Evolutionary conservation across 2,113 vertebrate species (phyloP).

Genomic region (Salvator merianae): DNA sequence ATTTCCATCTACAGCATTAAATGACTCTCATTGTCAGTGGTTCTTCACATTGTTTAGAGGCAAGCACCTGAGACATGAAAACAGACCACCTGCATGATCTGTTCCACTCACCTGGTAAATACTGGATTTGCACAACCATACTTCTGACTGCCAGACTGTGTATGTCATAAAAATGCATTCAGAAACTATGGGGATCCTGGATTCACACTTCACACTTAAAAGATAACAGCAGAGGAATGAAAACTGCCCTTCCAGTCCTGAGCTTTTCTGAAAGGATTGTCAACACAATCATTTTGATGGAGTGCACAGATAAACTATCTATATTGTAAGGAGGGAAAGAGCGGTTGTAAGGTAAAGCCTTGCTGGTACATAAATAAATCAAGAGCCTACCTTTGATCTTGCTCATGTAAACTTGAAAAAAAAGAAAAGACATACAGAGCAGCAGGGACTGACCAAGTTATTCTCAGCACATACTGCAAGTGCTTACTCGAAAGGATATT

Average conservation of each 20-base stretch:
- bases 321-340: background rate
- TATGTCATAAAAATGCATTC: background rate
- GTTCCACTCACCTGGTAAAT: background rate
- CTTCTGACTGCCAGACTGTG: background rate
- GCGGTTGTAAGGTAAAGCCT: background rate
- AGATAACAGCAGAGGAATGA: conserved; percentile 2
- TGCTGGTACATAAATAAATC: conserved; percentile 27
- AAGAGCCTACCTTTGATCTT: conserved; percentile 17
- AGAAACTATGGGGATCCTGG: background rate
- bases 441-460: conserved; percentile 1
- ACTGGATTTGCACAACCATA: background rate
- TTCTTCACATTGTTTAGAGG: background rate
- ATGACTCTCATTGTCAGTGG: background rate
- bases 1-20: too few species aligned
- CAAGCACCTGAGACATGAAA: background rate
- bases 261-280: background rate
- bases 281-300: conserved; percentile 19
- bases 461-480: background rate
- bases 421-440: background rate
- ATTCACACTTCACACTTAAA: background rate
- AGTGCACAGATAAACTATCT: conserved; percentile 14
- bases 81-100: background rate
- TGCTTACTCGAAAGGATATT: background rate
- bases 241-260: background rate
- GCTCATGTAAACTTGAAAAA: background rate